These are phyloP conservation scores for Timema podura DNA, from an alignment of 2,888 invertebrate species.

Conservation along the genomic window DNA sequence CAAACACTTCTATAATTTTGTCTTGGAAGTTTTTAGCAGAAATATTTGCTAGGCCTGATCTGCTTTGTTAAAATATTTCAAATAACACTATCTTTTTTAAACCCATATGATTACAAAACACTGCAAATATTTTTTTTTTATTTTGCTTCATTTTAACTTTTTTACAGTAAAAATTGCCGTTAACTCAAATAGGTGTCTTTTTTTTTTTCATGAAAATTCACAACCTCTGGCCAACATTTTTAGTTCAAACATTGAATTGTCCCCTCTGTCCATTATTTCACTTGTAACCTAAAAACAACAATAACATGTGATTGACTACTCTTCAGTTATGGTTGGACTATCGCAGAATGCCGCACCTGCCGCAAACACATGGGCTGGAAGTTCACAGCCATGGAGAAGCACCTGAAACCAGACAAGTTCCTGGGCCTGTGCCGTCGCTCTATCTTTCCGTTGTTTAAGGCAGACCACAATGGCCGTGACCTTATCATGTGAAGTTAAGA, in stretches of 20 bases:
- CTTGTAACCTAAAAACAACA: not conserved
- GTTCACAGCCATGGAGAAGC: conserved; percentile 60
- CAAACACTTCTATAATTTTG: too few relatives aligned
- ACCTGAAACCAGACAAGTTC: conserved; percentile 62
- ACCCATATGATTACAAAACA: too few relatives aligned
- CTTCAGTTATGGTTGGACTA: conserved; percentile 74
- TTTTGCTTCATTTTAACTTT: too few relatives aligned
- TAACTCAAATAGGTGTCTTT: too few relatives aligned
- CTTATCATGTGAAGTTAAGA: too few relatives aligned
- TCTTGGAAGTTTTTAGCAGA: too few relatives aligned
- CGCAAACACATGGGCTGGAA: conserved; percentile 73
- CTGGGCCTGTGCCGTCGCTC: conserved; percentile 65
- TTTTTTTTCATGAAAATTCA: not conserved
- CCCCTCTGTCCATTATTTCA: not conserved
- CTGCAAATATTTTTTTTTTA: too few relatives aligned
- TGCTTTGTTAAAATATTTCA: too few relatives aligned
- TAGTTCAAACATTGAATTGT: not conserved
- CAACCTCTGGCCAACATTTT: not conserved
- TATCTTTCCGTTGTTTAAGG: conserved; percentile 36
- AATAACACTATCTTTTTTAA: too few relatives aligned
- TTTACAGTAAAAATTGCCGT: too few relatives aligned
- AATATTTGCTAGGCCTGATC: too few relatives aligned
- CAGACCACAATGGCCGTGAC: not conserved
- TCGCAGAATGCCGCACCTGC: conserved; percentile 65
- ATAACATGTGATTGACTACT: not conserved